phyloP scores from a whole-genome alignment of 1,140 invertebrate species.

The Anastatus disparis region DNA sequence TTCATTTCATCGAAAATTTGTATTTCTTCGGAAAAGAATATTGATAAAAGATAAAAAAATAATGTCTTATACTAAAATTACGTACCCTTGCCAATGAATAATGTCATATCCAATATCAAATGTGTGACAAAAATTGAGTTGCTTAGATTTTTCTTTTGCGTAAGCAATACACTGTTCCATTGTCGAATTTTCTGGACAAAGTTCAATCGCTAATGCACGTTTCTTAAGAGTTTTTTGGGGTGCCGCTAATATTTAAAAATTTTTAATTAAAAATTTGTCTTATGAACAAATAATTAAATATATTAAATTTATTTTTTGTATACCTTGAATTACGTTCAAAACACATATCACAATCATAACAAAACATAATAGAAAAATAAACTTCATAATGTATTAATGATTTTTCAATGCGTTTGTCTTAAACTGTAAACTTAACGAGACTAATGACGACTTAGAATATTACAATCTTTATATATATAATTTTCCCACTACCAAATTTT shows the following conservation, averaged over 20 bases:
- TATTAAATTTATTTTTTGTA: not conserved
- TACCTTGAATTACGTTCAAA: not conserved
- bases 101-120: not conserved
- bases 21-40: no score
- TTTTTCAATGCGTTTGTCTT: no score
- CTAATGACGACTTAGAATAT: no score
- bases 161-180: not conserved
- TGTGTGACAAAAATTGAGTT: not conserved
- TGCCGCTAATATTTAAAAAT: no score
- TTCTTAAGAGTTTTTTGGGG: not conserved
- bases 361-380: not conserved
- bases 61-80: no score
- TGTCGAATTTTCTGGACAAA: not conserved
- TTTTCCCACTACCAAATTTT: no score
- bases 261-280: no score
- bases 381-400: conserved; percentile 17
- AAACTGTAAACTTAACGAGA: no score
- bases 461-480: no score
- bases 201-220: not conserved
- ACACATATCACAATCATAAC: not conserved
- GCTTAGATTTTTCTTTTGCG: not conserved
- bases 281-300: no score
- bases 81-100: conserved; percentile 7
- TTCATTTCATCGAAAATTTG: no score
- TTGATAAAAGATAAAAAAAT: conserved; percentile 1